Evolutionary conservation across 1,140 invertebrate genomes (phyloP).

Genomic region (Zaprionus kolodkinae): DNA sequence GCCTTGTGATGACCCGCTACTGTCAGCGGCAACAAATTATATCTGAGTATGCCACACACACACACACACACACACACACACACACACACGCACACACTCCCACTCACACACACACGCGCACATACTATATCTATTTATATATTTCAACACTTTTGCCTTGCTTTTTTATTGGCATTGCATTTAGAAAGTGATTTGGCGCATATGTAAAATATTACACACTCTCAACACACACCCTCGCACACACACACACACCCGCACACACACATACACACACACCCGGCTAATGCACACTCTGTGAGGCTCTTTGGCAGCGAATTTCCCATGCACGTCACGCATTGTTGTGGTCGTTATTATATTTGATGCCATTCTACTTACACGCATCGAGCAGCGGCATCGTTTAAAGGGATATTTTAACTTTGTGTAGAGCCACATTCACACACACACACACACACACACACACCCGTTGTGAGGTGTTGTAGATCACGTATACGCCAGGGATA

Average conservation of each 20-base stretch:
- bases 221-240: slow-evolving; percentile 20
- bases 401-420: slow-evolving; percentile 50
- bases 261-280: slow-evolving; percentile 13
- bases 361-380: slow-evolving; percentile 45
- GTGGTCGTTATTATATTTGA: slow-evolving; percentile 61
- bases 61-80: slow-evolving; percentile 4
- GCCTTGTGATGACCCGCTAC: slow-evolving; percentile 21
- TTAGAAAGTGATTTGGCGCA: slow-evolving; percentile 58
- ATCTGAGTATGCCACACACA: slow-evolving; percentile 12
- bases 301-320: slow-evolving; percentile 27
- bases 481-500: not conserved
- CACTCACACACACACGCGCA: not conserved
- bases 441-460: not conserved
- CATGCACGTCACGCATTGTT: slow-evolving; percentile 60
- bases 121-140: slow-evolving; percentile 35
- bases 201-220: slow-evolving; percentile 34
- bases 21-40: slow-evolving; percentile 55
- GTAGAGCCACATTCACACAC: not conserved
- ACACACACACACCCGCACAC: slow-evolving; percentile 17
- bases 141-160: slow-evolving; percentile 57
- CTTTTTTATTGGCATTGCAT: slow-evolving; percentile 62
- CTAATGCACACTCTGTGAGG: slow-evolving; percentile 47
- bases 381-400: slow-evolving; percentile 35
- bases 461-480: not conserved
- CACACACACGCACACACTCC: not conserved